phyloP scores from a whole-genome alignment of 2,888 invertebrate genomes.

The Listrodromus nycthemerus region DNA sequence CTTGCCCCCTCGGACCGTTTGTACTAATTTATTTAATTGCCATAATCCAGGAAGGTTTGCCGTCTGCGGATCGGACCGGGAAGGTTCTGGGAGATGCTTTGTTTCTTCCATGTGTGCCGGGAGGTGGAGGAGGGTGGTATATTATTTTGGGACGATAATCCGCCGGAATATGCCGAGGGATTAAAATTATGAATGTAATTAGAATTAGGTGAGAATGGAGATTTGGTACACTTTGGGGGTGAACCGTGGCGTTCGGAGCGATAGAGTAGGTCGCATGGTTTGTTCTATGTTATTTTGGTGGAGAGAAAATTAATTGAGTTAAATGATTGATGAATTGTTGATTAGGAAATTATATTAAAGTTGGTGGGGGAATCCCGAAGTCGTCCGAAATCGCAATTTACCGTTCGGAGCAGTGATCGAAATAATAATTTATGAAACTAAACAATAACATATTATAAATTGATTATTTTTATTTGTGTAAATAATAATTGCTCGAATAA shows the following conservation, averaged over 20 bases:
- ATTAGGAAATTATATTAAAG: too few species aligned
- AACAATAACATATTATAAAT: too few species aligned
- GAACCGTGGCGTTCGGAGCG: neutral
- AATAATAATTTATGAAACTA: too few species aligned
- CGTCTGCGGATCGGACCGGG: neutral
- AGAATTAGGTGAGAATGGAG: neutral
- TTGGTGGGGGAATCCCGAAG: too few species aligned
- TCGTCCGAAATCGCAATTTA: too few species aligned
- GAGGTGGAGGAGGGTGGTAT: neutral
- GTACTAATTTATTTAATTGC: slow-evolving; percentile 70
- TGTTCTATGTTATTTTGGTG: too few species aligned
- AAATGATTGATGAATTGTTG: too few species aligned
- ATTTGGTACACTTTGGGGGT: neutral
- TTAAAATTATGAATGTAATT: slow-evolving; percentile 23
- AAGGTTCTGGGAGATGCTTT: slow-evolving; percentile 32
- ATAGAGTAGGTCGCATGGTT: neutral
- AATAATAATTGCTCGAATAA: neutral
- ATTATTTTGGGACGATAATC: slow-evolving; percentile 32
- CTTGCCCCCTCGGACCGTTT: slow-evolving; percentile 62
- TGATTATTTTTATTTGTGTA: too few species aligned
- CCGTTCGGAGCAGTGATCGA: too few species aligned
- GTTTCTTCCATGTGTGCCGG: slow-evolving; percentile 32
- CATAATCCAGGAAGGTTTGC: slow-evolving; percentile 59
- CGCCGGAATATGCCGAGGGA: neutral
- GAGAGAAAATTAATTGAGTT: too few species aligned